Evolutionary conservation across 2,113 vertebrate species (phyloP).

Genomic region (Pelecanus crispus): DNA sequence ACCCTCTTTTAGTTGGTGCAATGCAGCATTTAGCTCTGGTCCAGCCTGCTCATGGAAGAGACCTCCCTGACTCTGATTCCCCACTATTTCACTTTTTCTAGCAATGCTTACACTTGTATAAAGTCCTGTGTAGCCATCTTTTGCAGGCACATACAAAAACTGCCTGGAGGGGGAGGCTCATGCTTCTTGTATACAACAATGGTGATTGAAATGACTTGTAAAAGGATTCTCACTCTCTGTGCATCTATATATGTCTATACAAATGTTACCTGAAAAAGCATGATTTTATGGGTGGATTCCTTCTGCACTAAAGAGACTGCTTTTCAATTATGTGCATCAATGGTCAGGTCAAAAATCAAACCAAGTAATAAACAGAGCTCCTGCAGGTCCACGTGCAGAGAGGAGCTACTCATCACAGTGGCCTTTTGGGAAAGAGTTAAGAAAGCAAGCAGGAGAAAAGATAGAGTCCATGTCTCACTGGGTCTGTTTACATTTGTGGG

Average conservation of each 20-base stretch:
- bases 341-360: background rate
- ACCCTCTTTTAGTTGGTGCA: background rate
- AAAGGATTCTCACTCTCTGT: background rate
- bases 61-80: background rate
- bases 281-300: background rate
- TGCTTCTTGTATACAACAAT: background rate
- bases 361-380: background rate
- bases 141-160: background rate
- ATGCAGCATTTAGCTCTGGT: background rate
- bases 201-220: background rate
- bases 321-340: background rate
- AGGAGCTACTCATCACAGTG: background rate
- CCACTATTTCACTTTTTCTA: background rate
- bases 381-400: background rate
- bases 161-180: background rate
- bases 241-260: background rate
- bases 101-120: background rate
- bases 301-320: background rate
- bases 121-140: background rate
- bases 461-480: background rate
- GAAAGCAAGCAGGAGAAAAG: background rate
- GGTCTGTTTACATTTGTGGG: background rate
- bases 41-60: background rate
- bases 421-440: background rate
- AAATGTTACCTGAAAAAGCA: background rate